Conservation (phyloP, 2,797 vertebrate species). For the Telmatherina bonti region DNA sequence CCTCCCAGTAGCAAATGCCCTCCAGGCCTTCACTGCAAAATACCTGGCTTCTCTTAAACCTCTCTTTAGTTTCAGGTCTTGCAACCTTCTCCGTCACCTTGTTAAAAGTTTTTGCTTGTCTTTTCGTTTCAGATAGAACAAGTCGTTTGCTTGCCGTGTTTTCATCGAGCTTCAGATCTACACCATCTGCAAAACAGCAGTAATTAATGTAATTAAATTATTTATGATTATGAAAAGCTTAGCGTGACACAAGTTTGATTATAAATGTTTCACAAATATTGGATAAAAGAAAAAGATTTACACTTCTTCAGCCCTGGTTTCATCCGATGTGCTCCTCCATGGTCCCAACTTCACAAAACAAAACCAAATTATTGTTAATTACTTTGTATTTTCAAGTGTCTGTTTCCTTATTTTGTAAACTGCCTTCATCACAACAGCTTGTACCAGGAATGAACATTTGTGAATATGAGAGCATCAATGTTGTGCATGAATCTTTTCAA, state of each 20-base stretch:
- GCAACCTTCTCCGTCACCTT: accelerated
- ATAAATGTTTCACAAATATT: no score
- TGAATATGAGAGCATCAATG: no score
- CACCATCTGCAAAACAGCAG: slow-evolving; percentile 36
- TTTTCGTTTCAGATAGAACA: slow-evolving; percentile 21
- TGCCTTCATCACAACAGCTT: no score
- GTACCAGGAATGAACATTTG: no score
- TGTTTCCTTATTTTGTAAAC: no score
- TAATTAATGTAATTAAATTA: no score
- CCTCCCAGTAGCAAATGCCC: slow-evolving; percentile 57
- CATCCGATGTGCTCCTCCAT: slow-evolving; percentile 48
- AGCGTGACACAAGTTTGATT: no score
- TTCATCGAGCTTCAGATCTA: slow-evolving; percentile 37
- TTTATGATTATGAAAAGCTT: not conserved
- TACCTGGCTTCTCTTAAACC: slow-evolving; percentile 51
- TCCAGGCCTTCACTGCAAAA: slow-evolving; percentile 31
- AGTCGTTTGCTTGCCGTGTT: slow-evolving; percentile 32
- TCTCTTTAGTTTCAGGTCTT: accelerated
- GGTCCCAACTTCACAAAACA: slow-evolving; percentile 41
- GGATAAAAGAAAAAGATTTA: slow-evolving; percentile 10
- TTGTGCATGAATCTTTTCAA: no score
- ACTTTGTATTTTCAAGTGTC: not conserved
- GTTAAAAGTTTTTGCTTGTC: not conserved
- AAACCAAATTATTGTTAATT: not conserved
- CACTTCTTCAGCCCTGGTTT: slow-evolving; percentile 57